These are phyloP conservation scores for Acanthurus lineatus DNA, from an alignment of 2,797 vertebrate species.

Conservation along the genomic window DNA sequence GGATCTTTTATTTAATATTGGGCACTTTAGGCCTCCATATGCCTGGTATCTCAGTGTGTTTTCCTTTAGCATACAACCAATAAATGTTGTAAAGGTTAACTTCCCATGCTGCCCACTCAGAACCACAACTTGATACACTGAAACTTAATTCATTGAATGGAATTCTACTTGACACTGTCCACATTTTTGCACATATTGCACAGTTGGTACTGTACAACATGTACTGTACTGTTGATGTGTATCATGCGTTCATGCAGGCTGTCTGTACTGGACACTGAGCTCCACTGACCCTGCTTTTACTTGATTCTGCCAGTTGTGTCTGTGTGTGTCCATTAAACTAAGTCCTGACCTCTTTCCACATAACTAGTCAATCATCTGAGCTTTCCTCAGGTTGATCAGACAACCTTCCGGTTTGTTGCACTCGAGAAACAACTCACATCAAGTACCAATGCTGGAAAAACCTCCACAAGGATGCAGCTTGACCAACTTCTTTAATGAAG, in stretches of 20 bases:
- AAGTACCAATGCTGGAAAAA: not conserved
- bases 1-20: not conserved
- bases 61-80: not conserved
- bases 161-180: not conserved
- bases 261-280: conserved; percentile 14
- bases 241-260: conserved; percentile 11
- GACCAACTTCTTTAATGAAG: not conserved
- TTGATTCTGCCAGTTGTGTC: conserved; percentile 12
- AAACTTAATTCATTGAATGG: conserved; percentile 13
- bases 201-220: not conserved
- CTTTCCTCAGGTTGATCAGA: conserved; percentile 45
- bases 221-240: conserved; percentile 17
- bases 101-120: not conserved
- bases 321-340: conserved; percentile 37
- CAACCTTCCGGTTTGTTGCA: conserved; percentile 47
- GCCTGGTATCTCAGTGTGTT: not conserved
- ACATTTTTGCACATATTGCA: conserved; percentile 15
- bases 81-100: not conserved
- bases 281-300: not conserved
- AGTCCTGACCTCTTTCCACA: conserved; percentile 45
- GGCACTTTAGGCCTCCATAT: not conserved
- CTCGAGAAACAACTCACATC: not conserved
- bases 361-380: conserved; percentile 49
- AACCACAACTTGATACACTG: not conserved
- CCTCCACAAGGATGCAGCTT: not conserved